Conservation (phyloP, 2,888 invertebrate genomes). For the Athalia cordata region DNA sequence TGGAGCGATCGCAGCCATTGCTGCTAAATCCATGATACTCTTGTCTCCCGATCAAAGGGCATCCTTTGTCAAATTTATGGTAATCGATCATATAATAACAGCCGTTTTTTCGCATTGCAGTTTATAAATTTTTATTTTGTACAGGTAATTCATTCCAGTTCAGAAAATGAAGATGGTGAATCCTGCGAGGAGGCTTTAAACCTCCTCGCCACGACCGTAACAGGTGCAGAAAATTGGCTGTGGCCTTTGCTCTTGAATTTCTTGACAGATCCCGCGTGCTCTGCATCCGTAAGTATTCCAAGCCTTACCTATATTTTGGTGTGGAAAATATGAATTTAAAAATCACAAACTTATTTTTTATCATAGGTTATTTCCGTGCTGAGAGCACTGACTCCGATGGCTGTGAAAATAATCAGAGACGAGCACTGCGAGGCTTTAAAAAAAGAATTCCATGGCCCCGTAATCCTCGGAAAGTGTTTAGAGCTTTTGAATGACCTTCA, state of each 20-base stretch:
- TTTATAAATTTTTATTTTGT: conserved; percentile 13
- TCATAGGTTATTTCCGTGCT: conserved; percentile 61
- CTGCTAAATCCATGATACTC: conserved; percentile 65
- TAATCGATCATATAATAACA: conserved; percentile 35
- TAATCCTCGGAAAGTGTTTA: conserved; percentile 64
- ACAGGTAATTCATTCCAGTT: conserved; percentile 62
- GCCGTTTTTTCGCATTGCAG: background rate
- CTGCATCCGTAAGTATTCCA: conserved; percentile 51
- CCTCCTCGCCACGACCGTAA: conserved; percentile 67
- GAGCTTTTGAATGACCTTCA: conserved; percentile 61
- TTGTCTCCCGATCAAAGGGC: conserved; percentile 65
- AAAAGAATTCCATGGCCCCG: conserved; percentile 64
- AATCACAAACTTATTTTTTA: conserved; percentile 16
- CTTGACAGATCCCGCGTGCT: conserved; percentile 61
- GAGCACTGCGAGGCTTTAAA: conserved; percentile 54
- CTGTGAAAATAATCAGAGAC: conserved; percentile 61
- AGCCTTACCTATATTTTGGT: background rate
- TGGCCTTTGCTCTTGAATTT: conserved; percentile 66
- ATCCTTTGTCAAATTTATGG: conserved; percentile 66
- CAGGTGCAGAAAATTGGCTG: conserved; percentile 67
- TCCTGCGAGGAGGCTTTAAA: conserved; percentile 67
- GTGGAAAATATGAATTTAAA: background rate
- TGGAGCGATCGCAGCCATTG: conserved; percentile 65
- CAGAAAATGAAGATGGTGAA: conserved; percentile 60
- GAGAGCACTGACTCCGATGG: conserved; percentile 62